These are phyloP conservation scores for Drosophila phalerata DNA, from an alignment of 2,888 invertebrate genomes.

Conservation along the genomic window DNA sequence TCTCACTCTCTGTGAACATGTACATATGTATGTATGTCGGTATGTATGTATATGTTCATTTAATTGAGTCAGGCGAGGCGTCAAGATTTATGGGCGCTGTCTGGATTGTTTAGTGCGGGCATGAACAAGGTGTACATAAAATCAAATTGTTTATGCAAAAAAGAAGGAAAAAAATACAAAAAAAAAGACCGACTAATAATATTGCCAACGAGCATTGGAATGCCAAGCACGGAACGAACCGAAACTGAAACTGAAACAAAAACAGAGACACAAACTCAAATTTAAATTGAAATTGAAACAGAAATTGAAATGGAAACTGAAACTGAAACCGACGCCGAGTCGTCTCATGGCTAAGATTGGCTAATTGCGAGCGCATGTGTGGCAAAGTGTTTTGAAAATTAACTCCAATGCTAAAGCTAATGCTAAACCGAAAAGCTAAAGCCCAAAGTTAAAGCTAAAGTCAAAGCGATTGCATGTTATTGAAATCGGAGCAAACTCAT, in stretches of 20 bases:
- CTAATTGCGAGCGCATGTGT: slow-evolving; percentile 70
- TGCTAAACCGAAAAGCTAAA: slow-evolving; percentile 49
- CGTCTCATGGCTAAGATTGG: slow-evolving; percentile 71
- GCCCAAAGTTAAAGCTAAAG: slow-evolving; percentile 12
- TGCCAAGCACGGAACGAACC: slow-evolving; percentile 60
- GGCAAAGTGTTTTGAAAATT: slow-evolving; percentile 60
- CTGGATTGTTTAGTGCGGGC: slow-evolving; percentile 41
- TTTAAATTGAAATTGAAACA: slow-evolving; percentile 20
- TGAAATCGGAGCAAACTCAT: slow-evolving; percentile 77
- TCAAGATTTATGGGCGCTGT: slow-evolving; percentile 64
- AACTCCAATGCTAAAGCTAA: slow-evolving; percentile 67
- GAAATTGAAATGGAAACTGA: slow-evolving; percentile 19
- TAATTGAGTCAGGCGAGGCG: slow-evolving; percentile 62
- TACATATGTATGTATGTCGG: not conserved
- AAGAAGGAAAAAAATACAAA: slow-evolving; percentile 23
- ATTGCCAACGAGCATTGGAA: slow-evolving; percentile 57
- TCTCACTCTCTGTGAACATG: slow-evolving; percentile 7
- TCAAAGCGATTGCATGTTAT: slow-evolving; percentile 63
- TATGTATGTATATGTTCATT: slow-evolving; percentile 17
- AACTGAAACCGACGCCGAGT: slow-evolving; percentile 4
- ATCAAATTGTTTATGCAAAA: slow-evolving; percentile 70
- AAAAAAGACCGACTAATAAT: slow-evolving; percentile 38
- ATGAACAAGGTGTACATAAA: slow-evolving; percentile 59
- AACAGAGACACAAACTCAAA: slow-evolving; percentile 6
- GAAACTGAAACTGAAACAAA: slow-evolving; percentile 41